Percentiles rank a stretch among this genome's conserved stretches.
Conservation (phyloP, 1,140 invertebrate genomes). For the Stegodyphus mimosarum region DNA sequence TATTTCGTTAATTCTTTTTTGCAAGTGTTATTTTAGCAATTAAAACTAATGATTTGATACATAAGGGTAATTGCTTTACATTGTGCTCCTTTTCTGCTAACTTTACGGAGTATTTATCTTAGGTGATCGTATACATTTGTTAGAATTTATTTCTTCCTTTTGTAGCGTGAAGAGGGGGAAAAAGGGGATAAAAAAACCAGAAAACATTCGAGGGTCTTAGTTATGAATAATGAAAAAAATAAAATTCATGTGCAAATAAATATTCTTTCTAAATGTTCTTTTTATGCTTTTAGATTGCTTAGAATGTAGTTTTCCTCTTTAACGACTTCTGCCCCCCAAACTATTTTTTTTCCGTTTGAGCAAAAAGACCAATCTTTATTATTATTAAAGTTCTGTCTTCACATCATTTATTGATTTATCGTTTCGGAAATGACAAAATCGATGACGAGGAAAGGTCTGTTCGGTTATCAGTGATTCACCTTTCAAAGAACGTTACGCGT, state of each 20-base stretch:
- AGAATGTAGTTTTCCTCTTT: constrained; percentile 48
- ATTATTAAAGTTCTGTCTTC: constrained; percentile 57
- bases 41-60: constrained; percentile 21
- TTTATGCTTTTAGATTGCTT: constrained; percentile 43
- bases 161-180: not conserved
- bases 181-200: too few species aligned
- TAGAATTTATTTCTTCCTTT: constrained; percentile 8
- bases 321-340: constrained; percentile 37
- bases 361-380: constrained; percentile 47
- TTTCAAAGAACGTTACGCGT: constrained; percentile 37
- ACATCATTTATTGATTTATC: constrained; percentile 57
- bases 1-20: too few species aligned
- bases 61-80: constrained; percentile 49
- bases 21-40: constrained; percentile 3
- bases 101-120: constrained; percentile 27
- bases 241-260: constrained; percentile 3
- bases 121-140: constrained; percentile 15
- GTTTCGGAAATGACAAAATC: constrained; percentile 58
- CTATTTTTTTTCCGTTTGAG: constrained; percentile 31
- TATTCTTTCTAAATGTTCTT: not conserved
- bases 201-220: too few species aligned
- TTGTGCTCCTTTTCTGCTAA: constrained; percentile 22
- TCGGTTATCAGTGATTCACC: constrained; percentile 56
- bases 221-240: not conserved
- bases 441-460: constrained; percentile 51